Conservation (phyloP, 1,140 invertebrate genomes). For the Drosophila sechellia region DNA sequence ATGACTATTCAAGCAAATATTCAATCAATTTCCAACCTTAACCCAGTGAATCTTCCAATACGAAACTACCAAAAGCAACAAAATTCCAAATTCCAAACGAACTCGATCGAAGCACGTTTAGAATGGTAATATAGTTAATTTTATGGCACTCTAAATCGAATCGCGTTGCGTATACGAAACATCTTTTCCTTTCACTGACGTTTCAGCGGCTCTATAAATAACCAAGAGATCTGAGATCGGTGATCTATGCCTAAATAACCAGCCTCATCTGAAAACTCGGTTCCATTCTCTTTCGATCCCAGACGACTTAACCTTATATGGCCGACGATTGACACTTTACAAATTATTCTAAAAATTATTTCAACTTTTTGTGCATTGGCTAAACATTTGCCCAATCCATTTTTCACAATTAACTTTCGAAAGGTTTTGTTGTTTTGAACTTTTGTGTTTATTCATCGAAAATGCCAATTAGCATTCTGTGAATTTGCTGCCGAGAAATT, state of each 20-base stretch:
- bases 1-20: constrained; percentile 24
- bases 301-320: constrained; percentile 59
- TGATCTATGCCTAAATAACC: constrained; percentile 29
- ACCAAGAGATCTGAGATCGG: constrained; percentile 16
- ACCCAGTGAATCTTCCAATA: neutral
- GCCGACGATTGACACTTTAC: constrained; percentile 52
- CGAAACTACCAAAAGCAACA: constrained; percentile 24
- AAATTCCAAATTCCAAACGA: constrained; percentile 1
- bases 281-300: constrained; percentile 56
- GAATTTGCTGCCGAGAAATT: constrained; percentile 31
- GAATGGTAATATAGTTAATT: constrained; percentile 49
- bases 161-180: constrained; percentile 18
- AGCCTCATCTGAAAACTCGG: constrained; percentile 25
- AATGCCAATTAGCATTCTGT: constrained; percentile 54
- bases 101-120: constrained; percentile 20
- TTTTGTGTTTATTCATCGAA: constrained; percentile 22
- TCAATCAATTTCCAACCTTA: constrained; percentile 30
- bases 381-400: constrained; percentile 70
- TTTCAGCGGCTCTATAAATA: constrained; percentile 31
- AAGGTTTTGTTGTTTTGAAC: constrained; percentile 11
- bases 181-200: constrained; percentile 31
- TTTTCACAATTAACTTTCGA: constrained; percentile 79
- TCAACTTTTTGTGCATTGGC: constrained; percentile 23
- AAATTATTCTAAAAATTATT: constrained; percentile 65
- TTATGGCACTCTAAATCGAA: constrained; percentile 32